phyloP scores from a whole-genome alignment of 1,140 invertebrate species.

The Odontomachus brunneus region DNA sequence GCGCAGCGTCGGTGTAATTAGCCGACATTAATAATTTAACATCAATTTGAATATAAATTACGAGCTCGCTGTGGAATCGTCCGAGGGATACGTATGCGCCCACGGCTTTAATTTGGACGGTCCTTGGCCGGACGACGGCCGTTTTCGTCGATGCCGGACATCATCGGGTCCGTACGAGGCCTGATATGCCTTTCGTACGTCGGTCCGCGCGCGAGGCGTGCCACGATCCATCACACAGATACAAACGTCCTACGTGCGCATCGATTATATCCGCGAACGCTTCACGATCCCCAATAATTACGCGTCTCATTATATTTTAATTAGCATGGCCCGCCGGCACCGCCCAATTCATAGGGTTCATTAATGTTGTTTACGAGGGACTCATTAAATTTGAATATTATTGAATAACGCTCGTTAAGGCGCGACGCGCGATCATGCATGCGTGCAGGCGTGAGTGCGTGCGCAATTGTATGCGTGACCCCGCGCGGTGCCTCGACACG shows the following conservation, averaged over 20 bases:
- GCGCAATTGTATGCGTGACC: conserved; percentile 8
- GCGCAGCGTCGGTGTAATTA: conserved; percentile 33
- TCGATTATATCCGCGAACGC: conserved; percentile 64
- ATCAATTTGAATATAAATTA: conserved; percentile 55
- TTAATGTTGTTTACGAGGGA: conserved; percentile 82
- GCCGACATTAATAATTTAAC: conserved; percentile 49
- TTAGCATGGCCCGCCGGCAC: conserved; percentile 76
- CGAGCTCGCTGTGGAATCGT: conserved; percentile 22
- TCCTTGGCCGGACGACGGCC: conserved; percentile 30
- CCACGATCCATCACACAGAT: conserved; percentile 50
- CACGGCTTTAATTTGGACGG: conserved; percentile 44
- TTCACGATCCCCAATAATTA: conserved; percentile 82
- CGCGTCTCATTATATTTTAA: conserved; percentile 85
- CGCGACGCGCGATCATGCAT: conserved; percentile 67
- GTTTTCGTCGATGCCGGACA: conserved; percentile 34
- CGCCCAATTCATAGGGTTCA: conserved; percentile 77
- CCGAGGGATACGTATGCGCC: background rate
- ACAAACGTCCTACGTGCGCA: conserved; percentile 59
- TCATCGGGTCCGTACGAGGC: conserved; percentile 22
- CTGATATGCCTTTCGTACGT: conserved; percentile 56
- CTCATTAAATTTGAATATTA: conserved; percentile 84
- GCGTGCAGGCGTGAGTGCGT: conserved; percentile 38
- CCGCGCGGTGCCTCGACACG: conserved; percentile 26
- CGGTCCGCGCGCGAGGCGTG: conserved; percentile 33
- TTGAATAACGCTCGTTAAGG: conserved; percentile 81